These are phyloP conservation scores for Drosophila equinoxialis DNA, from an alignment of 1,140 invertebrate genomes.

Conservation along the genomic window DNA sequence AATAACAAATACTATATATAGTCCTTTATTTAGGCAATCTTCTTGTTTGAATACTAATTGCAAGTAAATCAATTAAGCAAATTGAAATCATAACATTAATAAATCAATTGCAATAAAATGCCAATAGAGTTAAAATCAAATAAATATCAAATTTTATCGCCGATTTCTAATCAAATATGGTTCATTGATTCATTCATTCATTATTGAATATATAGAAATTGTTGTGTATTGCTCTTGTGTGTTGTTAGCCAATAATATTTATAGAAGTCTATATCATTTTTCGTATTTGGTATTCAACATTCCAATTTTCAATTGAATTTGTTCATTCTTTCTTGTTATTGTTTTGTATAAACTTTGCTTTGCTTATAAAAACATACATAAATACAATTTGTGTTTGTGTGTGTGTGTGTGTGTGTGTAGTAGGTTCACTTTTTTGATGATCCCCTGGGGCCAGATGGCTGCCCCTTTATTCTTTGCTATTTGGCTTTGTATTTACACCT, in stretches of 20 bases:
- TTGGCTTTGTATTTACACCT: slow-evolving; percentile 15
- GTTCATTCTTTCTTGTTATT: slow-evolving; percentile 12
- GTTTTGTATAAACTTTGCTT: slow-evolving; percentile 17
- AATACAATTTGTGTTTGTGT: slow-evolving; percentile 16
- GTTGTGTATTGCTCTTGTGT: not conserved
- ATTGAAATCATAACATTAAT: not conserved
- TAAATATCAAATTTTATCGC: slow-evolving; percentile 43
- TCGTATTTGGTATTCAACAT: slow-evolving; percentile 1
- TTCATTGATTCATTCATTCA: slow-evolving; percentile 45
- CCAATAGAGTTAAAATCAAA: slow-evolving; percentile 14
- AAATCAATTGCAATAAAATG: slow-evolving; percentile 21
- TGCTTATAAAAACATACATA: slow-evolving; percentile 44
- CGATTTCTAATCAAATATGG: slow-evolving; percentile 32
- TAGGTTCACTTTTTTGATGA: slow-evolving; percentile 41
- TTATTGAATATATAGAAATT: slow-evolving; percentile 47
- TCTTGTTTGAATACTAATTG: not conserved
- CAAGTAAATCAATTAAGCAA: slow-evolving; percentile 6
- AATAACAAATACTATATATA: no score
- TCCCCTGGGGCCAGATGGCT: slow-evolving; percentile 40
- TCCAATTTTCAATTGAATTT: slow-evolving; percentile 7
- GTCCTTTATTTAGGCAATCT: no score
- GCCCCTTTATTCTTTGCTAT: no score
- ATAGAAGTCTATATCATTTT: slow-evolving; percentile 36
- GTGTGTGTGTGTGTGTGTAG: slow-evolving; percentile 37
- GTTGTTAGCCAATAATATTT: slow-evolving; percentile 28